Evolutionary conservation across 2,888 invertebrate genomes (phyloP), one percentile per base, ranked within the genome.

Genomic region (Elgonia sp.): DNA sequence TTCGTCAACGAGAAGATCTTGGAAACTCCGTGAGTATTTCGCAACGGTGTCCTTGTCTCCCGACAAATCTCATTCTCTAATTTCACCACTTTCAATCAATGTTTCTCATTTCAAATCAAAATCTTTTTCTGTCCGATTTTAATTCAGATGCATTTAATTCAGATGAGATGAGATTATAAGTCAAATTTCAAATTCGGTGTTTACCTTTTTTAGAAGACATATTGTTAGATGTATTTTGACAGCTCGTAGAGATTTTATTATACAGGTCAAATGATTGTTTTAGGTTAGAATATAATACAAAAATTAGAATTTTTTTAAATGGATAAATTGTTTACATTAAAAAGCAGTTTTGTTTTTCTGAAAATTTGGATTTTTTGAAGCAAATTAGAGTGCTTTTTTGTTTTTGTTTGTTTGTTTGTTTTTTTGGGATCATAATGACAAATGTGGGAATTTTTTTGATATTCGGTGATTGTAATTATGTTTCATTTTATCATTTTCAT

Each of bases 11-110:
- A 96, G 97, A 95, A 96, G 97, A 96, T 97, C 97, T 95, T 97
- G 97, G 97, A 97, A 97, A 96, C 95, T 97, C 92, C 97, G 97
- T 97, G 96, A 96, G 97, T 96, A 77, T 80, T 65, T 83, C 62
- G 72, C 87, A 84, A 89, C 55, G 53, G 46, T 46, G 46, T 37
- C 9, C 9, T 14, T 50, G 21, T 10, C 29, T 29, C 29, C 29
- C 29, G 5, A 29, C 29, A 29, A 29, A 29, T 29, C 1, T 29
- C 29, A 29, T 3, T 29, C 5, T 29, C 29, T 29, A 29, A 29
- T 29, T 29, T 5, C 29, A 29, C 29, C 5, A 29, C 5, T 29
- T 29, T 29, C 29, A 29, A 29, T 29, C 29, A 29, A 5, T 29
- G 5, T 29, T 29, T 29, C 29, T 29, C 5, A 5, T 29, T 29